Base-by-base conservation (phyloP, 1,140 invertebrate genomes). In the Penaeus indicus region DNA sequence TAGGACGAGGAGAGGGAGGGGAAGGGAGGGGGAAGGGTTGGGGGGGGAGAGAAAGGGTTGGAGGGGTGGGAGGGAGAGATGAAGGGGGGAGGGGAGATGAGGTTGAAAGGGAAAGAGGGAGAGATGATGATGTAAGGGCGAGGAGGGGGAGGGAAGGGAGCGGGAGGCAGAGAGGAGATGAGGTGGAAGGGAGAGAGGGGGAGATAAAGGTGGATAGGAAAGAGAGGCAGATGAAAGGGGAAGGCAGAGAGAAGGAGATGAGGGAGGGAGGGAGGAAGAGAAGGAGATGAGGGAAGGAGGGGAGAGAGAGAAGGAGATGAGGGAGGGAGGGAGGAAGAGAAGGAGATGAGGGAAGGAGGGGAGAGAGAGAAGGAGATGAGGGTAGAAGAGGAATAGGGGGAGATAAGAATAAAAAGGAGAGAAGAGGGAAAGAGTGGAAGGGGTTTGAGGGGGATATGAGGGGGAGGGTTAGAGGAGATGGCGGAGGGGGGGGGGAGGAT, bases 221-320 rank as follows among this genome's bases (percentile, higher is more conserved):
- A 25, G 42, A 2, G 72, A 25, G 72, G n/a, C 27, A 38, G 72
- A 75, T 25, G 72, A 75, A 38, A 38, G 42, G 72, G 72, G 42
- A 38, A 38, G 42, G 72, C 25, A 25, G 72, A 38, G 42, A 38
- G 72, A 75, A 3, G 72, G 42, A 13, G 16, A n/a, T 18, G 16
- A 75, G n/a, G n/a, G 72, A n/a, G 47, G 32, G 18, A 25, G 22
- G 13, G 13, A 69, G 67, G 13, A 25, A 4, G 25, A 47, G 32
- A 25, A 78, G 75, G 47, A 25, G 32, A 21, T 27, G 75, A 78
- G 75, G 32, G 75, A 78, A 25, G 32, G 75, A 78, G 75, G 32
- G 75, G 32, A 25, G 32, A 25, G 32, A 25, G 32, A 25, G 32
- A 25, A 78, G 75, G 32, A 25, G 32, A 25, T 27, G 75, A 78